phyloP scores from a whole-genome alignment of 2,888 invertebrate genomes.

The Iphiclides podalirius region DNA sequence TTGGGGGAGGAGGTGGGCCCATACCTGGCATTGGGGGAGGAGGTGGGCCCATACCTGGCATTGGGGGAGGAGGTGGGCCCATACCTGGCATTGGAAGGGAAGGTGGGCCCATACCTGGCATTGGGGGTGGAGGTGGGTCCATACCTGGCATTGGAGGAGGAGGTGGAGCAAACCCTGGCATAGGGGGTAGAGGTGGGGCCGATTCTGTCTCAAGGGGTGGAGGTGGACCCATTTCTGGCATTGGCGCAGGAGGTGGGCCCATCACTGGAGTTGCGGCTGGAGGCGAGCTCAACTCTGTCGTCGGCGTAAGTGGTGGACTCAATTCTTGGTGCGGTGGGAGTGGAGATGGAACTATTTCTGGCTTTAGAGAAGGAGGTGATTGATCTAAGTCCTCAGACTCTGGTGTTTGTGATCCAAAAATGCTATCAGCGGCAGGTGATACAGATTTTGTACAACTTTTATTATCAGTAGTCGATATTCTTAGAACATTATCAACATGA shows the following conservation, averaged over 20 bases:
- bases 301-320: slow-evolving; percentile 51
- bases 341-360: slow-evolving; percentile 50
- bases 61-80: slow-evolving; percentile 50
- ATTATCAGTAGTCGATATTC: neutral
- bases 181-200: slow-evolving; percentile 54
- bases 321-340: slow-evolving; percentile 56
- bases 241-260: slow-evolving; percentile 50
- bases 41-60: slow-evolving; percentile 47
- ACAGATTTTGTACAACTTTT: neutral
- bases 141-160: slow-evolving; percentile 61
- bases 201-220: slow-evolving; percentile 56
- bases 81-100: slow-evolving; percentile 47
- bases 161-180: slow-evolving; percentile 50
- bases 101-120: slow-evolving; percentile 50
- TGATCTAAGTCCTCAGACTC: slow-evolving; percentile 38
- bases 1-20: slow-evolving; percentile 53
- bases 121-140: slow-evolving; percentile 50
- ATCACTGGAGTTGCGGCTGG: slow-evolving; percentile 53
- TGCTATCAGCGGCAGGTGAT: slow-evolving; percentile 49
- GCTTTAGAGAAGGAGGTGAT: slow-evolving; percentile 55
- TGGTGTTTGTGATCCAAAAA: slow-evolving; percentile 50
- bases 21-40: slow-evolving; percentile 44
- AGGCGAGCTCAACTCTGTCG: slow-evolving; percentile 35
- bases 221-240: slow-evolving; percentile 49
- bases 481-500: slow-evolving; percentile 43